These are phyloP conservation scores for Entomyzon cyanotis DNA, from an alignment of 2,113 vertebrate genomes.

Conservation along the genomic window DNA sequence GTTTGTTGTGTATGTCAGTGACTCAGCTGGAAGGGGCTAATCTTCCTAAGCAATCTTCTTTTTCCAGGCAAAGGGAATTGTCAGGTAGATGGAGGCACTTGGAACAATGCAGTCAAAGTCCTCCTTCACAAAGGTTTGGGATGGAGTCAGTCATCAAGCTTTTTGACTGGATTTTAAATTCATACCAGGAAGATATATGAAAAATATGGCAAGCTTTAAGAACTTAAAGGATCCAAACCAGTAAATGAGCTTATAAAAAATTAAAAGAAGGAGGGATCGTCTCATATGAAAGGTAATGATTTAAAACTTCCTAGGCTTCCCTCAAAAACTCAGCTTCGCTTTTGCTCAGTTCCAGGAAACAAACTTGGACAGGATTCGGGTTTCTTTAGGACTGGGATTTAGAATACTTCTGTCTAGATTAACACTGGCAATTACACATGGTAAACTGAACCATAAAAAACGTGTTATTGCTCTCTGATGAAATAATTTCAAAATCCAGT, in stretches of 20 bases:
- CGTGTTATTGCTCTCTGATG: background rate
- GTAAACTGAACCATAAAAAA: background rate
- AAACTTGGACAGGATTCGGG: background rate
- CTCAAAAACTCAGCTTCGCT: background rate
- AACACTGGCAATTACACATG: background rate
- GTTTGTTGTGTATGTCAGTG: background rate
- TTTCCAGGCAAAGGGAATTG: background rate
- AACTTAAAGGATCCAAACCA: background rate
- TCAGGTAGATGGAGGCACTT: background rate
- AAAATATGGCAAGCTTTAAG: background rate
- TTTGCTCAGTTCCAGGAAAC: background rate
- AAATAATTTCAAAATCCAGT: background rate
- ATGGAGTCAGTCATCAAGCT: background rate
- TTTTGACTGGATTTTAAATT: background rate
- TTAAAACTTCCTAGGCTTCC: background rate
- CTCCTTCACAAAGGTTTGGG: background rate
- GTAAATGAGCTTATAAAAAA: background rate
- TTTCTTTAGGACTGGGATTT: background rate
- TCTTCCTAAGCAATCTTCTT: background rate
- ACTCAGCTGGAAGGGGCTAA: background rate
- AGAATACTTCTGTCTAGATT: background rate
- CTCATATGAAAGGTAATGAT: background rate
- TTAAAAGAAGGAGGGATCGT: background rate
- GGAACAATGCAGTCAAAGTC: background rate
- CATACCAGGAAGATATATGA: background rate